These are phyloP conservation scores for Syrphus vitripennis DNA, from an alignment of 2,888 invertebrate species.

Conservation along the genomic window DNA sequence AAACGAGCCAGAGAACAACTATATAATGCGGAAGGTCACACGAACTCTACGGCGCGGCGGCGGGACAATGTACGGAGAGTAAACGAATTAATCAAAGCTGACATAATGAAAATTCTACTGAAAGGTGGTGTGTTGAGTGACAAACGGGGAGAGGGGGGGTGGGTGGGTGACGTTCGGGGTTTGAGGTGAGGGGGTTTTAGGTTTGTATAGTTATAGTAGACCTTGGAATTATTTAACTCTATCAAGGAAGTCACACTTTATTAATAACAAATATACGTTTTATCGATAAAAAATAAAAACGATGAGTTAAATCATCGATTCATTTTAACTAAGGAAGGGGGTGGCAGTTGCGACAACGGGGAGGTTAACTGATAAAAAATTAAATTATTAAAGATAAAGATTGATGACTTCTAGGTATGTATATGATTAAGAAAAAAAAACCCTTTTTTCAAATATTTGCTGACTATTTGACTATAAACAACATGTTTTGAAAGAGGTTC, in stretches of 20 bases:
- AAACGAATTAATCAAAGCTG: constrained; percentile 68
- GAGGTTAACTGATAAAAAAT: not conserved
- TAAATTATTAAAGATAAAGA: not conserved
- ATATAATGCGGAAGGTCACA: constrained; percentile 32
- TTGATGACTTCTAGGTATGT: constrained; percentile 6
- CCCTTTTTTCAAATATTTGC: not conserved
- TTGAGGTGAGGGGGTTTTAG: not conserved
- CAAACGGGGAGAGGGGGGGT: not conserved
- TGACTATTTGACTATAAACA: not conserved
- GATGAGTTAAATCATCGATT: constrained; percentile 61
- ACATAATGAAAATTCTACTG: constrained; percentile 59
- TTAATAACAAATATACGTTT: constrained; percentile 20
- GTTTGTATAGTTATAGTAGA: too few species aligned
- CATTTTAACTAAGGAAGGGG: constrained; percentile 9
- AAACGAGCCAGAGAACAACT: constrained; percentile 24
- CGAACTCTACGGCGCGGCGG: not conserved
- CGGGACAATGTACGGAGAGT: constrained; percentile 30
- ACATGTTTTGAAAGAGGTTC: not conserved
- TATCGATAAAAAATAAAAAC: constrained; percentile 66
- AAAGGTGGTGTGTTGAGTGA: not conserved
- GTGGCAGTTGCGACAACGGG: not conserved
- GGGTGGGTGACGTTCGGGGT: not conserved
- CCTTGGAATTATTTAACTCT: constrained; percentile 40
- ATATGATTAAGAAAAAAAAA: not conserved
- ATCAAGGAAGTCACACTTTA: constrained; percentile 41